Conservation (phyloP, 2,797 vertebrate genomes). For the Leptoclinus maculatus region DNA sequence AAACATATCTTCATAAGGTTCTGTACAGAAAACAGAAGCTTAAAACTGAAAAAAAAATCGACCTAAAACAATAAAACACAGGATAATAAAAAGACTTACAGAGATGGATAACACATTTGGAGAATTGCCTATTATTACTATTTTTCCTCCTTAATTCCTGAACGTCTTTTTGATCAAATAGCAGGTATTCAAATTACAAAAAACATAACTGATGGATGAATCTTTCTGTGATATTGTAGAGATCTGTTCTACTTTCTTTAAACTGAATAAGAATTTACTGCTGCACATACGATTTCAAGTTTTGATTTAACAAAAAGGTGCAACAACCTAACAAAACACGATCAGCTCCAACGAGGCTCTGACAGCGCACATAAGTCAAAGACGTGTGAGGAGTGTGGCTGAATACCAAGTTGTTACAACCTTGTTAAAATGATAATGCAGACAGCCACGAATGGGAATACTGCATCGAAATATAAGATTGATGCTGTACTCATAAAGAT, state of each 20-base stretch:
- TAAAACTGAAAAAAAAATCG: too few species aligned
- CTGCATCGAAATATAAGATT: not conserved
- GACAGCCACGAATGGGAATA: not conserved
- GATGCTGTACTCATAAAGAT: not conserved
- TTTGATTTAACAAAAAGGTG: conserved; percentile 6
- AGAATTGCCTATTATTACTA: not conserved
- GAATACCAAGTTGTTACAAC: conserved; percentile 45
- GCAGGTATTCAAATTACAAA: not conserved
- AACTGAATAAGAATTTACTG: conserved; percentile 23
- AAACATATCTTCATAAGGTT: not conserved
- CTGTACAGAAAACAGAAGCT: not conserved
- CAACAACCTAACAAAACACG: conserved; percentile 20
- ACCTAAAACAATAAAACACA: not conserved
- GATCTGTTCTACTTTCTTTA: not conserved
- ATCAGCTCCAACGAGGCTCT: conserved; percentile 15
- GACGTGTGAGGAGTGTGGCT: conserved; percentile 2
- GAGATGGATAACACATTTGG: not conserved
- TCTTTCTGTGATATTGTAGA: not conserved
- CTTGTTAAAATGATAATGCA: conserved; percentile 33
- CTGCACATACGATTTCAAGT: conserved; percentile 8
- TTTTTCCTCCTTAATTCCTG: not conserved
- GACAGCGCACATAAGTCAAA: conserved; percentile 35
- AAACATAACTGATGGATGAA: not conserved
- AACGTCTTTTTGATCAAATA: not conserved
- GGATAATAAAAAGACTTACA: not conserved